These are phyloP conservation scores for Parotocinclus haroldoi DNA, from an alignment of 2,797 vertebrate genomes.

Conservation along the genomic window DNA sequence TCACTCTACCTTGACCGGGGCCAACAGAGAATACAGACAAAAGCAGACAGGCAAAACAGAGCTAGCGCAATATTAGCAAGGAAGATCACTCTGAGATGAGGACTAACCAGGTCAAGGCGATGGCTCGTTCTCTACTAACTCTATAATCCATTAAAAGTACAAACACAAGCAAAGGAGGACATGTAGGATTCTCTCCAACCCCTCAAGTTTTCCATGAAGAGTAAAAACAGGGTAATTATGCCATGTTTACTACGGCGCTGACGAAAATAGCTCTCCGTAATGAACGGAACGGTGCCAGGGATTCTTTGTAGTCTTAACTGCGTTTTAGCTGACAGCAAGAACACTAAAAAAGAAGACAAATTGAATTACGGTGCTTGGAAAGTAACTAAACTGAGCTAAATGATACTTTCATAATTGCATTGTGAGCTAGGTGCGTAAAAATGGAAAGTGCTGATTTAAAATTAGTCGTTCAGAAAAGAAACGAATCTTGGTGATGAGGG, in stretches of 20 bases:
- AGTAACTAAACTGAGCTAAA: not conserved
- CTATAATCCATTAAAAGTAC: not conserved
- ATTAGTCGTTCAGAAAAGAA: not conserved
- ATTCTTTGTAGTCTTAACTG: conserved; percentile 1
- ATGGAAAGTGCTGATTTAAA: not conserved
- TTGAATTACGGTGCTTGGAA: conserved; percentile 5
- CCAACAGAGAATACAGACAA: conserved; percentile 2
- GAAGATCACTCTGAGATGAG: too few relatives aligned
- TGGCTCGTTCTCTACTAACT: not conserved
- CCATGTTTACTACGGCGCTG: conserved; percentile 19
- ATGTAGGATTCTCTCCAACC: conserved; percentile 1
- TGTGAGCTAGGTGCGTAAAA: conserved; percentile 17
- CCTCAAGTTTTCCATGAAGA: conserved; percentile 6
- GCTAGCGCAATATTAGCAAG: not conserved
- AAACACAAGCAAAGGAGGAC: not conserved
- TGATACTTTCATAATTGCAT: conserved; percentile 9
- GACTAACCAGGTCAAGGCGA: too few relatives aligned
- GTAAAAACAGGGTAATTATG: conserved; percentile 11
- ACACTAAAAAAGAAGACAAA: conserved; percentile 10
- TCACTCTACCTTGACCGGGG: conserved; percentile 16
- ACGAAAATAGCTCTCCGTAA: conserved; percentile 20
- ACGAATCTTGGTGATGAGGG: too few relatives aligned
- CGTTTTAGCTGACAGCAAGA: conserved; percentile 14
- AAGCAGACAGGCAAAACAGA: not conserved
- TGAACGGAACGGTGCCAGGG: not conserved